Evolutionary conservation across 2,888 invertebrate species (phyloP).

Genomic region (Strigamia transsilvanica): DNA sequence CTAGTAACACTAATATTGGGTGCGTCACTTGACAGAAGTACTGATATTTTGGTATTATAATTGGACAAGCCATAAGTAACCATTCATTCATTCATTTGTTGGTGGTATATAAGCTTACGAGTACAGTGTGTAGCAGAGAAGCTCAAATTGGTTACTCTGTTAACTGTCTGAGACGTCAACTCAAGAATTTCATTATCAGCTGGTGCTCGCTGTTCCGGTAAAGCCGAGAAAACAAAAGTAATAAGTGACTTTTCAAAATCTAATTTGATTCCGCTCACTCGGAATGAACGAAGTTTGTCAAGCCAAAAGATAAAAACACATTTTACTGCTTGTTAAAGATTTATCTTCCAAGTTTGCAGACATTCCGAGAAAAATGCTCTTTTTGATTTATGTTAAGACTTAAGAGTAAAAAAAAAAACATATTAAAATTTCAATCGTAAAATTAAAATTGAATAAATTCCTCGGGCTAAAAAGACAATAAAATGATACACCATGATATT

Average conservation of each 20-base stretch:
- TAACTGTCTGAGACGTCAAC: neutral
- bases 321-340: neutral
- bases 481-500: slow-evolving; percentile 7
- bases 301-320: neutral
- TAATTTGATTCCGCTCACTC: too few relatives aligned
- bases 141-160: neutral
- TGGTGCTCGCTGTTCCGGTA: neutral
- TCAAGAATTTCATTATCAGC: neutral
- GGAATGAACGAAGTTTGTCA: too few relatives aligned
- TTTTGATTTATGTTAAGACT: too few relatives aligned
- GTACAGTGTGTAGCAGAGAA: neutral
- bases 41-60: too few relatives aligned
- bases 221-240: too few relatives aligned
- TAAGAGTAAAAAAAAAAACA: neutral
- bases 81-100: too few relatives aligned
- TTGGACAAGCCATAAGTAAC: too few relatives aligned
- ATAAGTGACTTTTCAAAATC: too few relatives aligned
- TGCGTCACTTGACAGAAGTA: too few relatives aligned
- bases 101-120: neutral
- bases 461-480: neutral
- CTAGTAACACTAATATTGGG: too few relatives aligned
- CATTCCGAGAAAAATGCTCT: too few relatives aligned
- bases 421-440: neutral
- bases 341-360: neutral
- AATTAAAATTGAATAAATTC: neutral